Conservation (phyloP, 2,888 invertebrate genomes). For the Nyleta sp. region DNA sequence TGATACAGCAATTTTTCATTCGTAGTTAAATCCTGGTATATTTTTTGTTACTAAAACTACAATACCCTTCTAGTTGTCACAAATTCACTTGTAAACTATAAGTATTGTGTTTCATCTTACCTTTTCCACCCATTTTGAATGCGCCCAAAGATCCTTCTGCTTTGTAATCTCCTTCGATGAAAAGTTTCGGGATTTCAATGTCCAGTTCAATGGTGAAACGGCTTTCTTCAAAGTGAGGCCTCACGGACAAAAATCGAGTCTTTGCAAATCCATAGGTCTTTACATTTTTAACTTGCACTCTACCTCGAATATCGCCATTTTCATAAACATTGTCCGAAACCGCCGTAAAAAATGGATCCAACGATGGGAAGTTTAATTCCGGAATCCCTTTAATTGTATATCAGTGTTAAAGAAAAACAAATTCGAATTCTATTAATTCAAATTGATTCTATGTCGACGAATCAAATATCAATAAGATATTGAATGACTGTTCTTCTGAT, state of each 20-base stretch:
- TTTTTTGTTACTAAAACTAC: neutral
- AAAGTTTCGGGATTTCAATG: slow-evolving; percentile 84
- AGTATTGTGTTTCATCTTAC: slow-evolving; percentile 80
- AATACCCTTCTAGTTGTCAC: neutral
- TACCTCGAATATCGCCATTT: slow-evolving; percentile 81
- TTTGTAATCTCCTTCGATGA: slow-evolving; percentile 85
- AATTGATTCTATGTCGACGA: too few species aligned
- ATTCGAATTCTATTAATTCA: too few species aligned
- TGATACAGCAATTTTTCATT: too few species aligned
- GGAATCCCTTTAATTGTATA: slow-evolving; percentile 81
- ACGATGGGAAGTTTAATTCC: slow-evolving; percentile 83
- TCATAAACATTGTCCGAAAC: slow-evolving; percentile 81
- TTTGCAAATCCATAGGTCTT: slow-evolving; percentile 84
- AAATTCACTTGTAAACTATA: neutral
- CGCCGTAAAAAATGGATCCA: slow-evolving; percentile 84
- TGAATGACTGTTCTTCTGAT: neutral
- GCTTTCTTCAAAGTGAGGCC: slow-evolving; percentile 84
- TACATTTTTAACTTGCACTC: slow-evolving; percentile 83
- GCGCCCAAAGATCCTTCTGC: slow-evolving; percentile 86
- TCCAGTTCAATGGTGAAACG: slow-evolving; percentile 85
- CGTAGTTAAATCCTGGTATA: too few species aligned
- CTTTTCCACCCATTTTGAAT: slow-evolving; percentile 86
- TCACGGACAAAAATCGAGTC: slow-evolving; percentile 84
- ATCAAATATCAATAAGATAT: too few species aligned
- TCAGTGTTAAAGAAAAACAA: too few species aligned